Percentiles rank a stretch among this genome's conserved stretches.
Conservation (phyloP, 1,140 invertebrate species). For the Lutraria rhynchaena region DNA sequence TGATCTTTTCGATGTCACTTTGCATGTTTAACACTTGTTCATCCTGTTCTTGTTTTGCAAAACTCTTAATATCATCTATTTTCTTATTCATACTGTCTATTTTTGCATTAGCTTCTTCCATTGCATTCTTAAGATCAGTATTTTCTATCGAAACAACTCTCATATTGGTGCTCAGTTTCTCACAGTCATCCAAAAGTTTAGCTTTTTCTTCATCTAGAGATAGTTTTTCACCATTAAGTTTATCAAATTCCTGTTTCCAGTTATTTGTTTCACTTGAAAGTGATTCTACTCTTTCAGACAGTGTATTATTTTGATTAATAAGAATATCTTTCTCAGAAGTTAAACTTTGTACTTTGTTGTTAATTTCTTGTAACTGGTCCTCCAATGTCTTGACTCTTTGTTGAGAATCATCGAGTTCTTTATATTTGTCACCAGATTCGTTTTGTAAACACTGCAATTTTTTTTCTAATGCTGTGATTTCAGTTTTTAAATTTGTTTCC, state of each 20-base stretch:
- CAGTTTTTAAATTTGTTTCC: slow-evolving; percentile 13
- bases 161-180: background rate
- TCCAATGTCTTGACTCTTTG: slow-evolving; percentile 33
- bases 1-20: slow-evolving; percentile 9
- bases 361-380: slow-evolving; percentile 57
- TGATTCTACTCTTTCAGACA: background rate
- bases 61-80: slow-evolving; percentile 14
- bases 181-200: slow-evolving; percentile 12
- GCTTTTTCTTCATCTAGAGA: slow-evolving; percentile 36
- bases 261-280: background rate
- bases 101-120: background rate
- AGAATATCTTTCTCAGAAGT: slow-evolving; percentile 1
- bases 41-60: background rate
- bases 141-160: background rate
- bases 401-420: background rate
- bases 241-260: background rate
- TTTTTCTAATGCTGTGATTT: slow-evolving; percentile 23
- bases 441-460: background rate
- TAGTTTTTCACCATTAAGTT: slow-evolving; percentile 8
- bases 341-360: slow-evolving; percentile 24
- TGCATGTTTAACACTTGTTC: background rate
- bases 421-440: slow-evolving; percentile 44
- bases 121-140: background rate
- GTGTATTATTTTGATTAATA: background rate
- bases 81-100: slow-evolving; percentile 1